A percentile compares a stretch with the other conserved stretches of the same genome.
phyloP scores from a whole-genome alignment of 1,140 invertebrate genomes.

The Anastatus disparis region DNA sequence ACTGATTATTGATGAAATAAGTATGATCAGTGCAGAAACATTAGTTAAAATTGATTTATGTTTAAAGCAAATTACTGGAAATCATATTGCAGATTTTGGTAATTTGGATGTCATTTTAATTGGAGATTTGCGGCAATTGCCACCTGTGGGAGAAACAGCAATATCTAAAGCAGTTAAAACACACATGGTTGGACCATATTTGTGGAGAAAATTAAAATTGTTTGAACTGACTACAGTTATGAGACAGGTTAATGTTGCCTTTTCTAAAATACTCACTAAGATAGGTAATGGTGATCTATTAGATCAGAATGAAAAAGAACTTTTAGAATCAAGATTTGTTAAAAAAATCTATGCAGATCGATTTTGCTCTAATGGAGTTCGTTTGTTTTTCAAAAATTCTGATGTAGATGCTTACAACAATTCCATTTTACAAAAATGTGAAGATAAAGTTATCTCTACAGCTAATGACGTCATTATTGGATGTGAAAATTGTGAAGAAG shows the following conservation, averaged over 20 bases:
- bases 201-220: conserved; percentile 44
- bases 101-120: conserved; percentile 43
- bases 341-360: conserved; percentile 27
- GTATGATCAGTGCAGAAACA: conserved; percentile 44
- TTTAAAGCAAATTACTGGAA: conserved; percentile 51
- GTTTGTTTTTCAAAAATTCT: conserved; percentile 44
- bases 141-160: conserved; percentile 40
- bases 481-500: conserved; percentile 39
- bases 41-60: conserved; percentile 45
- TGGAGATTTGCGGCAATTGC: conserved; percentile 45
- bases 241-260: conserved; percentile 45
- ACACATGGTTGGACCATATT: conserved; percentile 20
- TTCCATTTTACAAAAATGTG: conserved; percentile 41
- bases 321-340: conserved; percentile 44
- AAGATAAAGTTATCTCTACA: conserved; percentile 46
- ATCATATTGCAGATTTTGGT: conserved; percentile 38
- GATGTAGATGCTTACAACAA: conserved; percentile 44
- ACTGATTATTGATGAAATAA: too few relatives aligned
- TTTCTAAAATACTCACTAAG: conserved; percentile 52
- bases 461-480: conserved; percentile 45
- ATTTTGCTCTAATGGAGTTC: conserved; percentile 43
- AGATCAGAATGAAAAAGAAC: conserved; percentile 33
- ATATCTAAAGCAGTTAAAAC: conserved; percentile 33
- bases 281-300: conserved; percentile 50
- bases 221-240: conserved; percentile 48